Conservation (phyloP, 1,140 invertebrate species). For the Coenobita brevimanus region DNA sequence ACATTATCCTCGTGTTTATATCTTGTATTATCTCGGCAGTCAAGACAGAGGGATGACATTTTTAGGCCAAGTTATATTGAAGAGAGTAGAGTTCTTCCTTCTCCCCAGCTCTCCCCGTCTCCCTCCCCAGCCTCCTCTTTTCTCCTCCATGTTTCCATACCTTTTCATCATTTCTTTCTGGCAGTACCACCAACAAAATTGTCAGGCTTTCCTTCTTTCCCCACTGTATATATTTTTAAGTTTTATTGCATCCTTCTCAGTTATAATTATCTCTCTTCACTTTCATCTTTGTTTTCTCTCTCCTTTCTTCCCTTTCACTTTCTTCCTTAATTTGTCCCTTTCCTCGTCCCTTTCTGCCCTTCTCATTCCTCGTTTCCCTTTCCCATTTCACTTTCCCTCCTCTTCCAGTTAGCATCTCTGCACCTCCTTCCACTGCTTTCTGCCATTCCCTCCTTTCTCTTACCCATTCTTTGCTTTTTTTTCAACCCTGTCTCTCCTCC, state of each 20-base stretch:
- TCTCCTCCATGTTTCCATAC: neutral
- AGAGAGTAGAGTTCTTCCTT: no score
- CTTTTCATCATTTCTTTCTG: neutral
- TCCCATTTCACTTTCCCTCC: neutral
- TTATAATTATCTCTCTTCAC: no score
- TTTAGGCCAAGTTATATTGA: no score
- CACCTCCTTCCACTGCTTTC: no score
- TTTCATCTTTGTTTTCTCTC: neutral
- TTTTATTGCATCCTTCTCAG: no score
- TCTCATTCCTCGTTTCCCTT: slow-evolving; percentile 12
- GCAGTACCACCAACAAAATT: no score
- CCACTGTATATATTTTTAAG: no score
- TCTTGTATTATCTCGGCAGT: no score
- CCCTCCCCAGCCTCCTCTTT: neutral
- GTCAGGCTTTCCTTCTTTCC: no score
- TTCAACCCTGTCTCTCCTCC: slow-evolving; percentile 3
- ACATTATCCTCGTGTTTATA: no score
- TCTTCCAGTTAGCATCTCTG: neutral
- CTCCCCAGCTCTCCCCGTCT: neutral
- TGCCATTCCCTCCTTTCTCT: neutral
- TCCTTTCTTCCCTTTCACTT: neutral
- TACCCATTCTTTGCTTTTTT: neutral
- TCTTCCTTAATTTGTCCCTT: neutral
- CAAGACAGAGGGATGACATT: no score
- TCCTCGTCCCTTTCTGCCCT: neutral